These are phyloP conservation scores for Clupea harengus DNA, from an alignment of 2,113 vertebrate species.

Conservation along the genomic window DNA sequence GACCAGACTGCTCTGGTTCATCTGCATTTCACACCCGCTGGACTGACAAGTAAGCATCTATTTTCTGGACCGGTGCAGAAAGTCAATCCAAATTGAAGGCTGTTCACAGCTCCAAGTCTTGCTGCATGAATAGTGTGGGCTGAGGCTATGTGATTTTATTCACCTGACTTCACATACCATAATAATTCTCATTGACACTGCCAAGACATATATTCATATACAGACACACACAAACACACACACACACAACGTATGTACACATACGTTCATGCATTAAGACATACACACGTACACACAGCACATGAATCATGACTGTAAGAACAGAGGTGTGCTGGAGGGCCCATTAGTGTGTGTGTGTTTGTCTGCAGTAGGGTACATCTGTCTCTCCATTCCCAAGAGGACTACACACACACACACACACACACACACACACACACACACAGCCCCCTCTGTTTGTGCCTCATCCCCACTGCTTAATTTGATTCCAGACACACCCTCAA, in stretches of 20 bases:
- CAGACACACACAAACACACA: slow-evolving; percentile 10
- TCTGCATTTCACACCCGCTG: not conserved
- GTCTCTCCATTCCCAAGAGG: slow-evolving; percentile 1
- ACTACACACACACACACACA: not conserved
- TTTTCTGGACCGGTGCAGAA: not conserved
- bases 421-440: not conserved
- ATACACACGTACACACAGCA: not conserved
- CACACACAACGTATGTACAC: not conserved
- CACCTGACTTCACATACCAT: not conserved
- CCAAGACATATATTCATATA: not conserved
- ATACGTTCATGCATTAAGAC: slow-evolving; percentile 25
- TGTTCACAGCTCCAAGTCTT: not conserved
- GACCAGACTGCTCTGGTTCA: not conserved
- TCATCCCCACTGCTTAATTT: not conserved
- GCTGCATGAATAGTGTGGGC: not conserved
- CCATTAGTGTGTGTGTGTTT: not conserved
- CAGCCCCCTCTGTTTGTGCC: not conserved
- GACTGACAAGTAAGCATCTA: not conserved
- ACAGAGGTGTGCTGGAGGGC: not conserved
- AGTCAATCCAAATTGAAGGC: not conserved
- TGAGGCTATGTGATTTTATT: not conserved
- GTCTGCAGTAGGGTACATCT: not conserved
- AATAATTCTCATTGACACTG: not conserved
- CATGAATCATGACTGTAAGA: not conserved
- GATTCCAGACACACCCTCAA: not conserved